Percentiles rank a stretch among this genome's conserved stretches.
phyloP scores from a whole-genome alignment of 2,888 invertebrate genomes.

The Adelphocoris suturalis region DNA sequence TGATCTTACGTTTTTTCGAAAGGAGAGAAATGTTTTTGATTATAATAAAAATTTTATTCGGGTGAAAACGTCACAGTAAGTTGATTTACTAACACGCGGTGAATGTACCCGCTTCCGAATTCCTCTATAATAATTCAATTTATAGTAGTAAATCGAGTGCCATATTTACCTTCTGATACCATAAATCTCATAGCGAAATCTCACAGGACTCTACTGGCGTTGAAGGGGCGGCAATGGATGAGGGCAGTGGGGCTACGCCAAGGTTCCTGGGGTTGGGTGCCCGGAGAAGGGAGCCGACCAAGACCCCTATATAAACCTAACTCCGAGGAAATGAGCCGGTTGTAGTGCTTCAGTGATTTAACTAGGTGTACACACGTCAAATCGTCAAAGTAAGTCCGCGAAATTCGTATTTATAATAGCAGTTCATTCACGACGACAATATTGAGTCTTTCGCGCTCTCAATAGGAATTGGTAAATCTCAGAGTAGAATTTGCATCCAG shows the following conservation, averaged over 20 bases:
- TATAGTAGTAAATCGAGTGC: neutral
- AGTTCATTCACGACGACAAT: neutral
- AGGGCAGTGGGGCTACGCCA: neutral
- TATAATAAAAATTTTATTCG: no score
- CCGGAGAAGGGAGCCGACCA: neutral
- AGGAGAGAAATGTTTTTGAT: no score
- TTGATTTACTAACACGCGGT: no score
- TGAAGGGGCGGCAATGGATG: neutral
- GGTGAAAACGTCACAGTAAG: no score
- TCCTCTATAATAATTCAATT: neutral
- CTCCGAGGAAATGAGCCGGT: neutral
- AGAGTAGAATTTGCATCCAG: neutral
- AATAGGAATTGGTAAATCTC: neutral
- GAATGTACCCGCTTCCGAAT: no score
- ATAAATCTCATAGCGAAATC: neutral
- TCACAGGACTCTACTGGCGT: neutral
- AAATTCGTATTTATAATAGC: neutral
- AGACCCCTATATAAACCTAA: slow-evolving; percentile 32
- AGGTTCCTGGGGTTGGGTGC: neutral
- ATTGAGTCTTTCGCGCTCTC: neutral
- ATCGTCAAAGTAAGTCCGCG: slow-evolving; percentile 19
- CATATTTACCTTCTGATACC: neutral
- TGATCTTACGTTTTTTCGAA: no score
- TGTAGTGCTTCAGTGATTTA: slow-evolving; percentile 15
- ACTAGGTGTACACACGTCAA: slow-evolving; percentile 1